Evolutionary conservation across 1,140 invertebrate species (phyloP), one percentile per base, ranked within the genome.

Genomic region (Lineus longissimus): DNA sequence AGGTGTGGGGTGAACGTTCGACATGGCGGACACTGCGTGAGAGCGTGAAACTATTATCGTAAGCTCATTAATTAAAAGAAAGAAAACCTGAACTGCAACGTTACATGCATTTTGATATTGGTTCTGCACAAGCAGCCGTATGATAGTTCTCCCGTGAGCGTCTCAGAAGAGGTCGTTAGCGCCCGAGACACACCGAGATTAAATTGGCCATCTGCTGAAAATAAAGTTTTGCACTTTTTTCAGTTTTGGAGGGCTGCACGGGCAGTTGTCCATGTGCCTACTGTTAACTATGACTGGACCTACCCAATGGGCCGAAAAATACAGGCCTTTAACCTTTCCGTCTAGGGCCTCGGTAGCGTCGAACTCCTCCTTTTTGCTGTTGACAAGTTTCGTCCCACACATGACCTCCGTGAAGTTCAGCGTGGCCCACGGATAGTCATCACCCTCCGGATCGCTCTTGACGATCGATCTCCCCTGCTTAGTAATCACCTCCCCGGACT

Each of bases 231-330:
- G 4, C 15, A 36, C 15, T 36, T 4, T 36, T 36, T 36, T 36
- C 33, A 36, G 4, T 15, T 36, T 36, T 36, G 4, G 33, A 36
- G n/a, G n/a, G n/a, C n/a, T n/a, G n/a, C n/a, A n/a, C n/a, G n/a
- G n/a, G n/a, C n/a, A n/a, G n/a, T n/a, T n/a, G n/a, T n/a, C n/a
- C n/a, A n/a, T n/a, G n/a, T n/a, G n/a, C n/a, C n/a, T 36, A 36
- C 15, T 36, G 4, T 36, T 36, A 36, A 7, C 6, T 4, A 4
- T 7, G 15, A 36, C 6, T 36, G 33, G 15, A 36, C 33, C 4
- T 36, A 90, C 89, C 89, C 89, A 91, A 75, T 90, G 87, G 25
- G 90, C 90, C 41, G 89, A 89, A 73, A 91, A 91, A 75, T 91
- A 91, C 69, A 90, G 85, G 9, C 88, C 89, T 70, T 86, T 86